phyloP scores from a whole-genome alignment of 2,888 invertebrate species.

The Folsomia manolachei region DNA sequence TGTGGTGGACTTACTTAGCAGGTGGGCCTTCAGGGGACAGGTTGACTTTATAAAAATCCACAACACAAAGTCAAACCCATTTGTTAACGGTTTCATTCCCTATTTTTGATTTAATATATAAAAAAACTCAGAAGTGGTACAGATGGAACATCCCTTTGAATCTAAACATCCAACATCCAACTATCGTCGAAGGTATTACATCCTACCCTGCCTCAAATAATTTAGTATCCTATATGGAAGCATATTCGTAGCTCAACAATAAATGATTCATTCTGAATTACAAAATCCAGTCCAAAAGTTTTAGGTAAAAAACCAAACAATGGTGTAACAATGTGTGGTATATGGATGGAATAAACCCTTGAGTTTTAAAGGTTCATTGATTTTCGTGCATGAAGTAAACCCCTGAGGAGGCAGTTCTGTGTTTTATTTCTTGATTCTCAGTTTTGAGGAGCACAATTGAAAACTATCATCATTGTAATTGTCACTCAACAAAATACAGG shows the following conservation, averaged over 20 bases:
- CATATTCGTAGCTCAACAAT: too few relatives aligned
- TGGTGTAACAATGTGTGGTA: neutral
- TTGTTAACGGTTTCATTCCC: constrained; percentile 18
- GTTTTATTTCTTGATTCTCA: neutral
- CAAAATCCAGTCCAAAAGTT: neutral
- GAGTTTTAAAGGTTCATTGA: neutral
- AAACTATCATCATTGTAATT: too few relatives aligned
- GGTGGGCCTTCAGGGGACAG: constrained; percentile 49
- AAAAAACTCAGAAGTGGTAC: neutral
- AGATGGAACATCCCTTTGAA: neutral
- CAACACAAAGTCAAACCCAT: neutral
- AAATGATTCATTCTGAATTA: neutral
- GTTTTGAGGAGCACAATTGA: too few relatives aligned
- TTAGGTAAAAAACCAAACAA: constrained; percentile 6
- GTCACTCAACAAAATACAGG: neutral
- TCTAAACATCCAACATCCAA: too few relatives aligned
- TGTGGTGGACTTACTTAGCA: constrained; percentile 35
- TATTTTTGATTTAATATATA: neutral
- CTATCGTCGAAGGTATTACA: too few relatives aligned
- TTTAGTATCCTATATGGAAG: too few relatives aligned
- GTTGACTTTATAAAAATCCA: constrained; percentile 36
- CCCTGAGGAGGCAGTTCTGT: neutral
- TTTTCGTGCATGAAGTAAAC: neutral
- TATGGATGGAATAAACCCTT: neutral
- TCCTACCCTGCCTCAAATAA: too few relatives aligned